Conservation (phyloP, 2,797 vertebrate species). For the Champsocephalus esox region DNA sequence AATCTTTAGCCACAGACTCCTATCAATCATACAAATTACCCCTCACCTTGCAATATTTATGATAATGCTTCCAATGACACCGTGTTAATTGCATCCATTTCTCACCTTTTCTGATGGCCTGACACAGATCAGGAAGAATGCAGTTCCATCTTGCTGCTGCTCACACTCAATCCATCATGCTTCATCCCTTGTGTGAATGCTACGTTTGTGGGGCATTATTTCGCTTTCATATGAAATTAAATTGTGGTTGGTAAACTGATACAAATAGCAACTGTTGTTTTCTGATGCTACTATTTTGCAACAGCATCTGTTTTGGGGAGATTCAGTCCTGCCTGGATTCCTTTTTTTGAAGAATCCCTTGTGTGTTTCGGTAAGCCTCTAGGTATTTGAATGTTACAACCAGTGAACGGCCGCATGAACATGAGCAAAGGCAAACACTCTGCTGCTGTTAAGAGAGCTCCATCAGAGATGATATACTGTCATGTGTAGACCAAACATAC, state of each 20-base stretch:
- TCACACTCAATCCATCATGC: slow-evolving; percentile 60
- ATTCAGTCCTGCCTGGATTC: no score
- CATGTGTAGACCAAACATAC: no score
- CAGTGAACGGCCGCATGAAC: no score
- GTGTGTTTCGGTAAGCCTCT: no score
- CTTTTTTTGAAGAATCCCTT: no score
- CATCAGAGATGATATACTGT: no score
- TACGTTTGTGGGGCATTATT: slow-evolving; percentile 57
- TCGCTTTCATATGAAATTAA: slow-evolving; percentile 38
- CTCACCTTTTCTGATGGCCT: slow-evolving; percentile 67
- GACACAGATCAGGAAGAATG: slow-evolving; percentile 62
- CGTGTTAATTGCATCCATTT: slow-evolving; percentile 73
- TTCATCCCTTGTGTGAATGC: slow-evolving; percentile 55
- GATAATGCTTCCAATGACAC: slow-evolving; percentile 72
- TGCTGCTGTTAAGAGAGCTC: no score
- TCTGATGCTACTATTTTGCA: not conserved
- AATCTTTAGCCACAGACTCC: slow-evolving; percentile 55
- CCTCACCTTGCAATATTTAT: slow-evolving; percentile 78
- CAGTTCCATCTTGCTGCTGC: slow-evolving; percentile 25
- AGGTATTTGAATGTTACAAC: no score
- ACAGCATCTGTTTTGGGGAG: not conserved
- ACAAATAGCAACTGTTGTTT: slow-evolving; percentile 3
- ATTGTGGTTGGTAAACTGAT: slow-evolving; percentile 23
- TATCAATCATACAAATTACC: slow-evolving; percentile 78
- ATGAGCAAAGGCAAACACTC: no score